Conservation (phyloP, 23 tunicate genomes). For the Diplosoma virens region DNA sequence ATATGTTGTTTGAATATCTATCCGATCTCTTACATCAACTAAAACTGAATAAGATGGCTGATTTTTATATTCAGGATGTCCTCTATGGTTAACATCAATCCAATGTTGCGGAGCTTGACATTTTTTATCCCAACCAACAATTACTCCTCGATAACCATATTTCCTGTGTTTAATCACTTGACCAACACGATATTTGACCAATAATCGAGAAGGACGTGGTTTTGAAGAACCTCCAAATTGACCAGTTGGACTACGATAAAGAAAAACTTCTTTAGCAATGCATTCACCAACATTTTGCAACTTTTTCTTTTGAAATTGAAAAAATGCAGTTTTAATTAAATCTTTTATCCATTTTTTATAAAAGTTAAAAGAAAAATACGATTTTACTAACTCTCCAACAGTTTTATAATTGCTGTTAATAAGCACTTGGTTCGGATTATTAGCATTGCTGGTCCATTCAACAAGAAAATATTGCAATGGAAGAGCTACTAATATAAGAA, state of each 20-base stretch:
- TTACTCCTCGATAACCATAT: slow-evolving; percentile 85
- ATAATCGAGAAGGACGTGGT: slow-evolving; percentile 13
- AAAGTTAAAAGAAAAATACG: too few relatives aligned
- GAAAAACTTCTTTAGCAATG: slow-evolving; percentile 70
- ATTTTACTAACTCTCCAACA: too few relatives aligned
- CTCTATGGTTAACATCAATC: slow-evolving; percentile 48
- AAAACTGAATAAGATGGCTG: slow-evolving; percentile 67
- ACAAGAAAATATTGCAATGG: neutral
- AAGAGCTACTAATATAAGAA: neutral
- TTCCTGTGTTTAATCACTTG: slow-evolving; percentile 72
- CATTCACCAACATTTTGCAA: slow-evolving; percentile 37
- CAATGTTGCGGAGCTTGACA: slow-evolving; percentile 86
- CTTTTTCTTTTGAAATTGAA: too few relatives aligned
- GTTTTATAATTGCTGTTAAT: too few relatives aligned
- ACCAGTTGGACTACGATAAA: slow-evolving; percentile 31
- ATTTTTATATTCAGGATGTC: slow-evolving; percentile 3
- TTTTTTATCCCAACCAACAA: slow-evolving; percentile 84
- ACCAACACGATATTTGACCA: slow-evolving; percentile 73
- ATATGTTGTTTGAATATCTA: slow-evolving; percentile 52
- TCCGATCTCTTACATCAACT: slow-evolving; percentile 60
- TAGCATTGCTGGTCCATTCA: neutral
- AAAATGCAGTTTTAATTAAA: too few relatives aligned
- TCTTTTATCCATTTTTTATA: too few relatives aligned
- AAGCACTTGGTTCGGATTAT: too few relatives aligned
- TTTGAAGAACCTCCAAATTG: slow-evolving; percentile 38